Percentiles rank a stretch among this genome's conserved stretches.
Evolutionary conservation across 2,797 vertebrate genomes (phyloP).

Genomic region (Momotus momota): DNA sequence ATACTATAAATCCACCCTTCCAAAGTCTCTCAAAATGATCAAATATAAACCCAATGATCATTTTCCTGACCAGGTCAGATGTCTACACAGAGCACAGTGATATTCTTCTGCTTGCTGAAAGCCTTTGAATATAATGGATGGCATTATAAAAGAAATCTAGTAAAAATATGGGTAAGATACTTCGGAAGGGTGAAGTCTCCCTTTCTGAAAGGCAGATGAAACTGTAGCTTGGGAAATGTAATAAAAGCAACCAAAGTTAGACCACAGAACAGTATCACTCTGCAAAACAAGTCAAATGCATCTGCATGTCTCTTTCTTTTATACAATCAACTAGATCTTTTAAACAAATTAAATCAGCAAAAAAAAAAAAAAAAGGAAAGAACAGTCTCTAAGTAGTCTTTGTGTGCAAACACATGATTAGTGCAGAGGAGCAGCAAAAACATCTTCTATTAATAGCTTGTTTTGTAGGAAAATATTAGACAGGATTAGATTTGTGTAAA

Average conservation of each 20-base stretch:
- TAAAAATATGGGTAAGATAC: background rate
- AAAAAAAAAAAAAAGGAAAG: background rate
- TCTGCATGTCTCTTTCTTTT: background rate
- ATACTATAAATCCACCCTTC: background rate
- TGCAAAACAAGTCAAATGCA: background rate
- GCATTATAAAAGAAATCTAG: background rate
- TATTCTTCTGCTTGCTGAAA: background rate
- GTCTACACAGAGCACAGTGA: background rate
- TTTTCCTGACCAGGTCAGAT: background rate
- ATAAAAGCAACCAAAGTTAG: background rate
- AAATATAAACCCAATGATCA: background rate
- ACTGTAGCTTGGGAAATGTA: background rate
- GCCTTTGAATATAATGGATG: background rate
- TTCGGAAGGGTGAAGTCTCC: background rate
- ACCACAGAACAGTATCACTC: background rate
- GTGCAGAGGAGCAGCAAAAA: background rate
- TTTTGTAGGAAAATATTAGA: background rate
- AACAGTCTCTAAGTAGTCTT: constrained; percentile 5
- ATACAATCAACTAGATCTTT: background rate
- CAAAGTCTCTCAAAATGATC: background rate
- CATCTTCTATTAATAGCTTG: constrained; percentile 10
- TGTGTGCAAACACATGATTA: constrained; percentile 33
- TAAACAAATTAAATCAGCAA: background rate
- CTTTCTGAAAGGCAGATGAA: background rate
- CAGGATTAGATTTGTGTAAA: background rate